phyloP scores from a whole-genome alignment of 2,113 vertebrate genomes.

The Chlamydotis undulata region DNA sequence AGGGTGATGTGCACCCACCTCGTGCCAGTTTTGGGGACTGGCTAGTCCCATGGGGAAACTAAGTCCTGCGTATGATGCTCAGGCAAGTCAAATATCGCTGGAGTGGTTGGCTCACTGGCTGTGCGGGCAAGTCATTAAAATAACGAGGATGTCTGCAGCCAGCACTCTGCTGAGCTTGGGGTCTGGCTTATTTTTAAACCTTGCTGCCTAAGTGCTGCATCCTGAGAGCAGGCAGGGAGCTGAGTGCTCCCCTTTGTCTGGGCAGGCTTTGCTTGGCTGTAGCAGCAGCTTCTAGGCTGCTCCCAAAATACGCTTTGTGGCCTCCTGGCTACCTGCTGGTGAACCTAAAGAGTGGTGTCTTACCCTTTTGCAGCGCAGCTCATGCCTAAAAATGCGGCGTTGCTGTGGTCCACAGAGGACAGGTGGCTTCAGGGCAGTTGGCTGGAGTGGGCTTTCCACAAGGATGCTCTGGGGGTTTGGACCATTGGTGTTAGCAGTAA shows the following conservation, averaged over 20 bases:
- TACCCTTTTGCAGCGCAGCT: background rate
- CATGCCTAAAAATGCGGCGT: background rate
- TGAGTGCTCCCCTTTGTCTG: background rate
- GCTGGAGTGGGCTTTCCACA: background rate
- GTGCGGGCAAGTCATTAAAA: background rate
- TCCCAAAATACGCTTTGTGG: background rate
- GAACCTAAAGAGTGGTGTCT: background rate
- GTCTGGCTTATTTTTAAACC: background rate
- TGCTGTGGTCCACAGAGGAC: background rate
- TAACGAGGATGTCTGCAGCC: background rate
- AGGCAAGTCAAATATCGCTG: rapidly evolving
- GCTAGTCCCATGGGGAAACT: background rate
- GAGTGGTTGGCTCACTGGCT: background rate
- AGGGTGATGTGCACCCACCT: background rate
- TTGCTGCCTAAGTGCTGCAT: background rate
- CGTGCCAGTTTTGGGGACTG: rapidly evolving
- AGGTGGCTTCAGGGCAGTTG: background rate
- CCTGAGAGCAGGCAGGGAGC: background rate
- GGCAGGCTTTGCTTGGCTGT: background rate
- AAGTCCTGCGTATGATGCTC: background rate
- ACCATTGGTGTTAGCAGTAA: background rate
- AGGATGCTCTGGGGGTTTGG: background rate
- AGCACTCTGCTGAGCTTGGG: background rate
- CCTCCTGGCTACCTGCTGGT: background rate
- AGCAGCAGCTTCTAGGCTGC: background rate